Base-by-base conservation (phyloP, 2,888 invertebrate genomes). In the Machimus rusticus region DNA sequence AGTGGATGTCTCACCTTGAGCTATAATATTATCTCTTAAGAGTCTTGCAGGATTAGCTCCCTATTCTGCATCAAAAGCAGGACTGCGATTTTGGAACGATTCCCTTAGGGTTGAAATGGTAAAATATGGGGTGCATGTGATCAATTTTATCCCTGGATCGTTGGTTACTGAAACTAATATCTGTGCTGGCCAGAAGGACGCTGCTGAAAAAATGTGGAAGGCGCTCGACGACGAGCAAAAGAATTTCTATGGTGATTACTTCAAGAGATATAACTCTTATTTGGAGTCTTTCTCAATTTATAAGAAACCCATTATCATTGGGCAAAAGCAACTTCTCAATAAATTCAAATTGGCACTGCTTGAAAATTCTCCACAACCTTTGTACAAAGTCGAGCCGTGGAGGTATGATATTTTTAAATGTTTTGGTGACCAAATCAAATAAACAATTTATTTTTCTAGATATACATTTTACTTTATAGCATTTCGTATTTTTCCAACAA, bases 11-110 rank as follows among this genome's bases (percentile, higher is more conserved):
- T 66, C 6, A 74, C 2, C 28, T 55, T 23, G 31, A 76, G n/a
- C n/a, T n/a, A n/a, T n/a, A 51, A 51, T 74, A 9, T 55, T 55
- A 6, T 77, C 31, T 31, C 55, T 14, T 81, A 87, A 91, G 90
- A 90, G 89, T 0, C 86, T 97, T 82, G 97, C 98, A 0, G 95
- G 96, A 0, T 93, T 97, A 87, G 94, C 95, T 0, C 94, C 95
- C 0, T 98, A 98, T 92, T 95, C 96, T 23, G 97, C 97, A 0
- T 96, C 96, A 16, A 98, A 98, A 92, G 95, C 96, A 0, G 98
- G 95, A 0, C 91, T 98, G 4, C 92, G 95, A 77, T 95, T 95
- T 1, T 97, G 96, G 95, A 95, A 95, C 16, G 95, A 95, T 88
- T 94, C 95, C 6, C 92, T 98, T 37, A 94, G 97, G 81, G 93